Conservation (phyloP, 2,113 vertebrate genomes). For the Blennius ocellaris region DNA sequence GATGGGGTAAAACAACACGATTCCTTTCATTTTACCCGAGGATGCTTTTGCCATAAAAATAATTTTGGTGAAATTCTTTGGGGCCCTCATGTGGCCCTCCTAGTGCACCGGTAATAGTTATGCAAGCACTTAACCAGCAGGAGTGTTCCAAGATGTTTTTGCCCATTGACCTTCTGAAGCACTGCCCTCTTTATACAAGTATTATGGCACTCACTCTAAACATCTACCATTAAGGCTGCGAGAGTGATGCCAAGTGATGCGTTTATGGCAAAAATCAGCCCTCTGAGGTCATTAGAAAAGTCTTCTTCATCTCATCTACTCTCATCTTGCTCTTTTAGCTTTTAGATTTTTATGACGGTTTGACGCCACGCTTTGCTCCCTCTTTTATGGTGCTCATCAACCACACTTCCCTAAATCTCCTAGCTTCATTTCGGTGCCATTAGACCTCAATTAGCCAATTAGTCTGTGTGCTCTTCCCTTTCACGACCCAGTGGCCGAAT, state of each 20-base stretch:
- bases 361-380: constrained; percentile 29
- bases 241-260: constrained; percentile 46
- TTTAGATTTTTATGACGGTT: constrained; percentile 37
- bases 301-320: constrained; percentile 33
- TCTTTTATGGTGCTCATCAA: constrained; percentile 27
- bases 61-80: too few relatives aligned
- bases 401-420: not conserved
- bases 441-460: constrained; percentile 65
- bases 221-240: constrained; percentile 40
- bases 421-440: constrained; percentile 51
- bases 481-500: constrained; percentile 48
- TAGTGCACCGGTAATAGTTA: not conserved
- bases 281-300: constrained; percentile 43
- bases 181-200: not conserved
- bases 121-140: not conserved
- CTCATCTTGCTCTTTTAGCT: constrained; percentile 36
- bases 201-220: constrained; percentile 1
- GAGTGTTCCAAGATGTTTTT: not conserved
- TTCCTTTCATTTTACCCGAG: too few relatives aligned
- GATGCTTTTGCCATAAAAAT: too few relatives aligned
- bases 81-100: too few relatives aligned
- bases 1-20: too few relatives aligned
- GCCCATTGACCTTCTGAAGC: not conserved
- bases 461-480: constrained; percentile 38
- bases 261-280: constrained; percentile 22